Conservation (phyloP, 1,140 invertebrate genomes). For the Antheraea pernyi region DNA sequence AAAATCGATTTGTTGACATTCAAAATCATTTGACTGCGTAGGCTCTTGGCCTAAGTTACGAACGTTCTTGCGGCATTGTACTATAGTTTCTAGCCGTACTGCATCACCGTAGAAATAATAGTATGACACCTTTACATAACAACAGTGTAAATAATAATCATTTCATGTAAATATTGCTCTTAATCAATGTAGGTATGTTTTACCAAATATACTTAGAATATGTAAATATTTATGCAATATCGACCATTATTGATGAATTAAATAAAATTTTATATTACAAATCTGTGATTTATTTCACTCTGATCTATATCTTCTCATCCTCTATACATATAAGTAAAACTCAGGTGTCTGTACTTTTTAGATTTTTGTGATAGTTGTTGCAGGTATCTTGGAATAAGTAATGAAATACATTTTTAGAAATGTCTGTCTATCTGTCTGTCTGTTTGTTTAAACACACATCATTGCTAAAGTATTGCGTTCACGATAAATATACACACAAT, state of each 20-base stretch:
- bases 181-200: constrained; percentile 25
- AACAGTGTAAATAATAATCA: background rate
- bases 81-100: background rate
- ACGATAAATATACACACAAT: no score
- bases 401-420: no score
- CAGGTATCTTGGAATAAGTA: no score
- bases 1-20: background rate
- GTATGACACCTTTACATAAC: background rate
- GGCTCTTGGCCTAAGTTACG: no score
- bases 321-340: no score
- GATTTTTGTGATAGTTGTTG: no score
- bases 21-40: background rate
- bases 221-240: constrained; percentile 28
- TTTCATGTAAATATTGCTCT: constrained; percentile 29
- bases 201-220: constrained; percentile 20
- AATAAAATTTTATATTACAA: constrained; percentile 25
- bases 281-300: no score
- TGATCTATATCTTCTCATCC: no score
- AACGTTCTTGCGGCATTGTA: background rate
- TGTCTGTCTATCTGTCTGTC: no score
- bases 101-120: background rate
- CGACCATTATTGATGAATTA: constrained; percentile 18
- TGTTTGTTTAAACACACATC: no score
- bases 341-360: no score
- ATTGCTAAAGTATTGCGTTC: no score